These are phyloP conservation scores for Bergia puertoricense DNA, from an alignment of 92 coral and sea anemone species.

Conservation along the genomic window DNA sequence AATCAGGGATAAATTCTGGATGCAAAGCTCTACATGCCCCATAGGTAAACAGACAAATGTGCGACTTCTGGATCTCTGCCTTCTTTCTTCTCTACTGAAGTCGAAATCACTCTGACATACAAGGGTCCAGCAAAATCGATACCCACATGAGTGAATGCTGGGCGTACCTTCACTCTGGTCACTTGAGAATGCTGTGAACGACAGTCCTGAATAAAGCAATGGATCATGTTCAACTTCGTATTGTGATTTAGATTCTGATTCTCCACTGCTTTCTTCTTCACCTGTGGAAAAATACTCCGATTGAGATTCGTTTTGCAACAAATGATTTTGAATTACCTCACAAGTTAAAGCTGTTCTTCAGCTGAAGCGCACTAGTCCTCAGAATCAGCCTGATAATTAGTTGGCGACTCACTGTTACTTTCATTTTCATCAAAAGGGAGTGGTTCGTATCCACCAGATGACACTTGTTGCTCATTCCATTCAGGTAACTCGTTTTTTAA, in stretches of 20 bases:
- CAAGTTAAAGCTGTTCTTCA: no score
- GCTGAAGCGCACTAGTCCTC: no score
- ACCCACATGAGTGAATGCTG: slow-evolving; percentile 44
- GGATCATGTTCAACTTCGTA: no score
- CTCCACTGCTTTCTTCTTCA: no score
- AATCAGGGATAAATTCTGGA: slow-evolving; percentile 48
- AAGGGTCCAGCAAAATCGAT: slow-evolving; percentile 50
- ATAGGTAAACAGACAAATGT: slow-evolving; percentile 58
- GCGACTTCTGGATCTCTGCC: slow-evolving; percentile 38
- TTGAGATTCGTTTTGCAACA: no score
- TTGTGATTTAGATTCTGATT: no score
- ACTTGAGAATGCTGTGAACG: no score
- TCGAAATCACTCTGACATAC: slow-evolving; percentile 36
- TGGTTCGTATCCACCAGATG: neutral
- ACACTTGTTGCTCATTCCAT: neutral
- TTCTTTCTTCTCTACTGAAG: slow-evolving; percentile 1
- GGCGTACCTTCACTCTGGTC: slow-evolving; percentile 26
- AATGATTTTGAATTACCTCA: no score
- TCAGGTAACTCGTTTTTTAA: neutral
- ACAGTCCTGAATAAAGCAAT: no score
- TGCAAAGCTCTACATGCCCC: slow-evolving; percentile 62
- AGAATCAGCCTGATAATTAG: no score
- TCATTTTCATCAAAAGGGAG: slow-evolving; percentile 4
- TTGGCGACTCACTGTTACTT: neutral
- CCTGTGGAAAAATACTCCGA: no score